Percentiles rank a stretch among this genome's conserved stretches.
These are phyloP conservation scores for human (Homo sapiens) DNA, from an alignment of 2,113 vertebrate genomes.

Conservation along the genomic window GRCh38 chr4:159071501-159072000, in stretches of 20 bases:
- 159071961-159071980: not conserved
- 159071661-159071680: not conserved
- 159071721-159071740: not conserved
- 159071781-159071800: not conserved
- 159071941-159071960: not conserved
- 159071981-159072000: not conserved
- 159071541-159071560: not conserved
- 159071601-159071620: not conserved
- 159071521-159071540: not conserved
- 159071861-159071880: not conserved
- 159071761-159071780: not conserved
- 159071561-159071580: not conserved
- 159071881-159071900: not conserved
- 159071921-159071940: not conserved
- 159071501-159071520: not conserved
- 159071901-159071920: not conserved
- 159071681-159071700: not conserved
- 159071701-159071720: not conserved
- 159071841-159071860: not conserved
- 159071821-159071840: not conserved
- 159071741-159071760: not conserved
- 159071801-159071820: not conserved
- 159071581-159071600: not conserved
- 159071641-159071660: not conserved
- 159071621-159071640: not conserved